Conservation (phyloP, 2,113 vertebrate species). For the Lasiurus borealis region DNA sequence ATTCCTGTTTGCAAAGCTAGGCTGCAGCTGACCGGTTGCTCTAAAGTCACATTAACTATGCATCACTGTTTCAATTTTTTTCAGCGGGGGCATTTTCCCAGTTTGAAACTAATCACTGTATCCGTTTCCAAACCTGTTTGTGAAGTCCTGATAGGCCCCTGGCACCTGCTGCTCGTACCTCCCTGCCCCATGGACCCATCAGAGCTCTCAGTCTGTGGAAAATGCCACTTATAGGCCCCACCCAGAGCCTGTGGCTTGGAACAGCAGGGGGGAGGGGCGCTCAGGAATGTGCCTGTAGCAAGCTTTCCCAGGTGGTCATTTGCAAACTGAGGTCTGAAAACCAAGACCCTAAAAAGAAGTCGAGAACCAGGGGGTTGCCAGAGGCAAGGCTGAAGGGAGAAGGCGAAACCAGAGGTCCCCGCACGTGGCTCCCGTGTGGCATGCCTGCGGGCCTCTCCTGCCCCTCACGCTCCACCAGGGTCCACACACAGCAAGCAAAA, state of each 20-base stretch:
- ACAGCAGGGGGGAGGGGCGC: background rate
- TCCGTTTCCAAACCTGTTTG: background rate
- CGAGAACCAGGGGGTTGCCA: background rate
- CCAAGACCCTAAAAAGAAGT: background rate
- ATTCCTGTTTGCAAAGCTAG: background rate
- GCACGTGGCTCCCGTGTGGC: accelerated
- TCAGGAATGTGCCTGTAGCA: too few relatives aligned
- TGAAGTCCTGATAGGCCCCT: background rate
- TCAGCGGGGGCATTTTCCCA: too few relatives aligned
- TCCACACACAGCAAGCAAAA: background rate
- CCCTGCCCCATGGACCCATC: background rate
- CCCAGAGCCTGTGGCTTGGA: background rate
- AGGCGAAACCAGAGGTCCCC: background rate
- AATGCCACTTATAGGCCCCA: background rate
- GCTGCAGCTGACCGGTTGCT: background rate
- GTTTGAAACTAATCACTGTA: background rate
- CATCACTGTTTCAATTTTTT: background rate
- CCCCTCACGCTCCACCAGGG: background rate
- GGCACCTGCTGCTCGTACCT: too few relatives aligned
- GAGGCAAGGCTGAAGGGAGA: too few relatives aligned
- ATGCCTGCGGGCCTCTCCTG: background rate
- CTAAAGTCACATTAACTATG: background rate
- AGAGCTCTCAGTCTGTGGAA: background rate
- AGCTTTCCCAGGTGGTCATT: constrained; percentile 51
- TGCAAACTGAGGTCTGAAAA: constrained; percentile 46